Base-by-base conservation (phyloP, 2,888 invertebrate species). In the Aelia acuminata region DNA sequence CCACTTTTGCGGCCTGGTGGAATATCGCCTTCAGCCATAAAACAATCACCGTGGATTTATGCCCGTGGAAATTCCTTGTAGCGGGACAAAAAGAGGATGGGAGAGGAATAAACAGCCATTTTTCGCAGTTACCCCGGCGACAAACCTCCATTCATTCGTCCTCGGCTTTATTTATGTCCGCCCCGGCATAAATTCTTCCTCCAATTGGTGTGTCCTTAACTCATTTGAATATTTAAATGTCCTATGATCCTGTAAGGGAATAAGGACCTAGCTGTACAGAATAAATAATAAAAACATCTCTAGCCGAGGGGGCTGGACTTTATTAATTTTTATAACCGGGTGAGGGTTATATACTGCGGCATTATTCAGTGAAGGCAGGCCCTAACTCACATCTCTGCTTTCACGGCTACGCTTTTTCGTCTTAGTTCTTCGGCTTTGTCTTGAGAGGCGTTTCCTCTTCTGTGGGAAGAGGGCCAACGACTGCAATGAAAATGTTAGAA, bases 11-110 rank as follows among this genome's bases (percentile, higher is more conserved):
- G 39, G 75, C n/a, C n/a, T n/a, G 39, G 75, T 22, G 75, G 75
- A 75, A 75, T 75, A 75, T 75, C 75, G 75, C 75, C 75, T 75
- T 75, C 75, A 75, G 39, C 75, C 75, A 75, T 75, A 75, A 75
- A 75, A 75, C 75, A 75, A 75, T 75, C 75, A 75, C 8, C 3
- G 75, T 43, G 39, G 75, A 75, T 75, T 75, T 75, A 75, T 75
- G 39, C 39, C 39, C 8, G 75, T 39, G 75, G 75, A 75, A 75
- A 75, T 75, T 43, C 75, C 75, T 75, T 75, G 75, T 75, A 75
- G 35, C 22, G 75, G 39, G 35, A 22, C 75, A 75, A 75, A 75
- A 75, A 75, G 75, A 75, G 35, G 39, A 75, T 75, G 39, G 22
- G 20, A 43, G 75, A 7, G 39, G 75, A 22, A 75, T 75, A 75